A percentile compares a stretch with the other conserved stretches of the same genome.
phyloP scores from a whole-genome alignment of 2,888 invertebrate genomes.

The Serrognathus titanus region DNA sequence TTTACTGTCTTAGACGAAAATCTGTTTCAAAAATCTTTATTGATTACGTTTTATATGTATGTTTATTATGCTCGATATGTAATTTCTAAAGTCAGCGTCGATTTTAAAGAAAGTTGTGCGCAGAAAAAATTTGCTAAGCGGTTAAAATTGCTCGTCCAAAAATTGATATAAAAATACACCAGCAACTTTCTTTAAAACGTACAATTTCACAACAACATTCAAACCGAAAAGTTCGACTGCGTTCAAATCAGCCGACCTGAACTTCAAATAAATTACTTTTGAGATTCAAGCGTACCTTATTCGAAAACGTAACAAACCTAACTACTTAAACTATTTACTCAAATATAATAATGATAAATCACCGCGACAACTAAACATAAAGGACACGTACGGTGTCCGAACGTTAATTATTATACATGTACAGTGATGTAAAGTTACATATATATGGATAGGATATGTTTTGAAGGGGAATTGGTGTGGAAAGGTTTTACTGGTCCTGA shows the following conservation, averaged over 20 bases:
- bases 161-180: constrained; percentile 18
- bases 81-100: not conserved
- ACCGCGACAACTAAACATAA: not conserved
- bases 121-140: not conserved
- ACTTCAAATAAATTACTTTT: constrained; percentile 12
- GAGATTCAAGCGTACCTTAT: constrained; percentile 15
- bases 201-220: constrained; percentile 14
- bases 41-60: not conserved
- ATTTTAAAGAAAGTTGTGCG: not conserved
- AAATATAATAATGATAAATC: not conserved
- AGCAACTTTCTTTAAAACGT: constrained; percentile 11
- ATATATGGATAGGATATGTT: constrained; percentile 17
- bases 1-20: constrained; percentile 16
- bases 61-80: constrained; percentile 12
- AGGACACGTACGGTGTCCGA: too few species aligned
- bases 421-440: constrained; percentile 14
- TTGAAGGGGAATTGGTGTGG: constrained; percentile 8
- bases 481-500: constrained; percentile 32
- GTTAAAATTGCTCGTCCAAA: constrained; percentile 4
- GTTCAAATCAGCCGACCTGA: constrained; percentile 3
- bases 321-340: constrained; percentile 9
- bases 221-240: constrained; percentile 8
- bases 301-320: constrained; percentile 9
- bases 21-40: constrained; percentile 11
- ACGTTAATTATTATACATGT: constrained; percentile 7